Percentiles rank a stretch among this genome's conserved stretches.
Evolutionary conservation across 2,797 vertebrate genomes (phyloP).

Genomic region (Arnoldichthys spilopterus): DNA sequence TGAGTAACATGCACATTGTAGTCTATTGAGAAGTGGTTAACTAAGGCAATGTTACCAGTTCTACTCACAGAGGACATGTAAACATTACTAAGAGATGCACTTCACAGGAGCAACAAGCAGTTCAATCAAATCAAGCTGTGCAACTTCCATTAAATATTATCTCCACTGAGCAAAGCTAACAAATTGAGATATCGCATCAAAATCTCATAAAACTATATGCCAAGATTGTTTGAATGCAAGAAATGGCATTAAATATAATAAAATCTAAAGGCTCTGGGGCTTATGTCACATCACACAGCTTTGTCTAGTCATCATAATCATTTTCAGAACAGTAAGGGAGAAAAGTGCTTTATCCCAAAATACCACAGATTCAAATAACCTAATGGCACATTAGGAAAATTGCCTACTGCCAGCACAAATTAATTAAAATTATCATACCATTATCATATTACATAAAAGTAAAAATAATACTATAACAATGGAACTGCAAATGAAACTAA

Average conservation of each 20-base stretch:
- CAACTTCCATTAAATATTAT: constrained; percentile 67
- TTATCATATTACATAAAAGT: constrained; percentile 19
- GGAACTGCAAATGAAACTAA: constrained; percentile 62
- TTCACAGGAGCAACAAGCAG: constrained; percentile 70
- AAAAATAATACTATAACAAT: constrained; percentile 66
- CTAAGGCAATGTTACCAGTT: constrained; percentile 6
- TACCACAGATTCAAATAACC: constrained; percentile 71
- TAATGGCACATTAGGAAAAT: constrained; percentile 69
- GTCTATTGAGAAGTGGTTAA: constrained; percentile 12
- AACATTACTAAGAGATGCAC: constrained; percentile 48
- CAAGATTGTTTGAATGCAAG: constrained; percentile 79
- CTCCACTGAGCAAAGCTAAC: constrained; percentile 61
- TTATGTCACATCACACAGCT: constrained; percentile 64
- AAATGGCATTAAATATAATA: constrained; percentile 72
- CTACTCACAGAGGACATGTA: neutral
- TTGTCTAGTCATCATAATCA: constrained; percentile 61
- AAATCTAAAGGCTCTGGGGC: constrained; percentile 60
- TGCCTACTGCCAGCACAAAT: constrained; percentile 75
- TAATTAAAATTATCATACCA: constrained; percentile 33
- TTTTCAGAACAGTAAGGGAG: constrained; percentile 54
- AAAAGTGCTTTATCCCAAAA: constrained; percentile 81
- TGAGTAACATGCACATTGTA: constrained; percentile 2
- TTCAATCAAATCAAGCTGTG: constrained; percentile 77
- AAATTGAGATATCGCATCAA: constrained; percentile 68
- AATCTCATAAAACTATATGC: constrained; percentile 70